Evolutionary conservation across 2,113 vertebrate species (phyloP), one percentile per base, ranked within the genome.

Genomic region (Theristicus caerulescens): DNA sequence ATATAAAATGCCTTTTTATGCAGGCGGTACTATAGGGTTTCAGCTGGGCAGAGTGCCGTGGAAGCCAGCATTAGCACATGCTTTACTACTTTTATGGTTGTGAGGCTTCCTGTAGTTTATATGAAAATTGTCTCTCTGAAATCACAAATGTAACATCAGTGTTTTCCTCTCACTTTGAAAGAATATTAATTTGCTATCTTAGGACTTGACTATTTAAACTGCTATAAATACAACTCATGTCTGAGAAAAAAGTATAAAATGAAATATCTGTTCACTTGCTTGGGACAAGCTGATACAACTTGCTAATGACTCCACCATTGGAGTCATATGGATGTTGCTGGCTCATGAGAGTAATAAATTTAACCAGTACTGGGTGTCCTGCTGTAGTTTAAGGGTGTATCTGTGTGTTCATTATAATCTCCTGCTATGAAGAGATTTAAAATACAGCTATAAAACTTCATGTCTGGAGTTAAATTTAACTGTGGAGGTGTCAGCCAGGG

Each of bases 81-180:
- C 69, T 97, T 93, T 94, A 55, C 74, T 74, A 10, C 86, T 59
- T 90, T 95, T 94, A 89, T 89, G 91, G 82, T 88, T 2, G 13
- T 70, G 93, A 93, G 83, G 49, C 81, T 96, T 93, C 79, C 93
- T 86, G 83, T 79, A 77, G 90, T 87, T 82, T 83, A 27, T 77
- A 62, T 86, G 88, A 91, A 92, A 91, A 92, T 93, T 78, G 55
- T 93, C 87, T 90, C 83, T 96, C 87, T 94, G 90, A 95, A 96
- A 96, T 90, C 94, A 86, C 66, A 95, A 90, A 93, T 82, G 78
- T 88, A 96, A 74, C 90, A 93, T 93, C 90, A 84, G 77, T 93
- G 86, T 95, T 96, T 91, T 93, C 86, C 40, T 94, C 87, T 97
- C 31, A 0, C 88, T 96, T 96, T 90, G 88, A 57, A 86, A 71